These are phyloP conservation scores for Rhopalosiphum maidis DNA, from an alignment of 1,140 invertebrate species.

Conservation along the genomic window DNA sequence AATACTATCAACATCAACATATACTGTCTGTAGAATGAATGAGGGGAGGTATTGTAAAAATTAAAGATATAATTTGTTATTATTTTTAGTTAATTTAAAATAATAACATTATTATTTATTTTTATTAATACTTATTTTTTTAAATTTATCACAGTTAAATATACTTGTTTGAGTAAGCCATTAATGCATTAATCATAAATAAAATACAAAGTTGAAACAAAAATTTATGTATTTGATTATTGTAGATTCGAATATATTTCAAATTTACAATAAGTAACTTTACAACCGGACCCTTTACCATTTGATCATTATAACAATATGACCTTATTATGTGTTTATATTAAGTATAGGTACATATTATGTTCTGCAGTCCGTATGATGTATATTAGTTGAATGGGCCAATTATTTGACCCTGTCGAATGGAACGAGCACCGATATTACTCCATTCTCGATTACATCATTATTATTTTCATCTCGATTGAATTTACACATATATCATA, in stretches of 20 bases:
- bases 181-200: no score
- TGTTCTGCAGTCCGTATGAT: neutral
- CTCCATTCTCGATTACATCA: neutral
- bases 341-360: neutral
- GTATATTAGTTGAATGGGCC: neutral
- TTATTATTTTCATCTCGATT: neutral
- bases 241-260: no score
- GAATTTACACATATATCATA: neutral
- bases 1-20: neutral
- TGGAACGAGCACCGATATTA: neutral
- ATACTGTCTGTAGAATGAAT: no score
- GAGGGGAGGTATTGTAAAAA: neutral
- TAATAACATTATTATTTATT: no score
- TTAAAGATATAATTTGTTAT: neutral
- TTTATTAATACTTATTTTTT: no score
- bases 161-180: no score
- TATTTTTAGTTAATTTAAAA: no score
- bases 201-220: no score
- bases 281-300: neutral
- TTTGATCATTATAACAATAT: neutral
- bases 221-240: no score
- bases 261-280: neutral
- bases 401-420: no score
- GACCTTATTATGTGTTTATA: neutral
- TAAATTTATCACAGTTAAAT: no score